phyloP scores from a whole-genome alignment of 1,140 invertebrate genomes.

The Melanaphis sacchari region DNA sequence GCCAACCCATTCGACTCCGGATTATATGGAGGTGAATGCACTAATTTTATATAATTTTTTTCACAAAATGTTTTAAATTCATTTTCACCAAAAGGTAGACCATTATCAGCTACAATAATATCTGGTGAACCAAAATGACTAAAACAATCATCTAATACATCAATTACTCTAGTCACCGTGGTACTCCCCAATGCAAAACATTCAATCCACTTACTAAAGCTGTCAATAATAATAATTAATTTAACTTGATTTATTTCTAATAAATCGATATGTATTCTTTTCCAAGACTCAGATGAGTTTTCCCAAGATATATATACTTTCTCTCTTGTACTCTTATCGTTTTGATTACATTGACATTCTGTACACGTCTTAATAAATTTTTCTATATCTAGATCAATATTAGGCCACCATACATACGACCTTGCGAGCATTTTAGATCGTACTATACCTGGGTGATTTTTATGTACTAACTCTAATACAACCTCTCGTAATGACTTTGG shows the following conservation, averaged over 20 bases:
- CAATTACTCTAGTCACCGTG: background rate
- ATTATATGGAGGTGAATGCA: slow-evolving; percentile 61
- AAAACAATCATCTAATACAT: slow-evolving; percentile 60
- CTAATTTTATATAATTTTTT: slow-evolving; percentile 51
- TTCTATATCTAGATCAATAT: slow-evolving; percentile 62
- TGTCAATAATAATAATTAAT: slow-evolving; percentile 64
- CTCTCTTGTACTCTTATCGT: too few relatives aligned
- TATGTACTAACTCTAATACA: slow-evolving; percentile 62
- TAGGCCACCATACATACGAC: slow-evolving; percentile 63
- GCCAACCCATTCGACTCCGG: slow-evolving; percentile 62
- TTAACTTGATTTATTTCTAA: slow-evolving; percentile 5
- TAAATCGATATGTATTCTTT: slow-evolving; percentile 36
- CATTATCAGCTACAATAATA: slow-evolving; percentile 62
- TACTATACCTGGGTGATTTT: slow-evolving; percentile 62
- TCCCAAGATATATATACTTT: slow-evolving; percentile 16
- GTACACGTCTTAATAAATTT: slow-evolving; percentile 40
- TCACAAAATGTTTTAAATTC: slow-evolving; percentile 49
- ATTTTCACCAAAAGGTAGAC: slow-evolving; percentile 60
- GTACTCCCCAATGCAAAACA: too few relatives aligned
- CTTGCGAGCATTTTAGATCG: slow-evolving; percentile 63
- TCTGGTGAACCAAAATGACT: slow-evolving; percentile 60
- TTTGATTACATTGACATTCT: background rate
- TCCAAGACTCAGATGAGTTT: slow-evolving; percentile 14
- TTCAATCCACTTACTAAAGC: slow-evolving; percentile 64
- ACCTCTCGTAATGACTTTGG: slow-evolving; percentile 60